A percentile compares a stretch with the other conserved stretches of the same genome.
phyloP scores from a whole-genome alignment of 2,113 vertebrate species.

The Poeciliopsis retropinna region DNA sequence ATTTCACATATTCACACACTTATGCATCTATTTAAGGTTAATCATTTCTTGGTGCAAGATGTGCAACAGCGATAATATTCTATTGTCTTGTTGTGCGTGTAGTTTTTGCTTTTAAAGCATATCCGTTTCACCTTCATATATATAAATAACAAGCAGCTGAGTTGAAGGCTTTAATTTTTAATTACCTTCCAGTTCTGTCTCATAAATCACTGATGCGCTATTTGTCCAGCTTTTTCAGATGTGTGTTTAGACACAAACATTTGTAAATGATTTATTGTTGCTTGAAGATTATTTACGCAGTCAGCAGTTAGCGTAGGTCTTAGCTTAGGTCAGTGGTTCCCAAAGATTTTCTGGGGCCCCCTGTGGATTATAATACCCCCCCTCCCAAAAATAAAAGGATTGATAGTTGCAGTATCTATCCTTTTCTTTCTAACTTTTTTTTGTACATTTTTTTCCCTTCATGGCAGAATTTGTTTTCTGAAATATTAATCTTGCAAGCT shows the following conservation, averaged over 20 bases:
- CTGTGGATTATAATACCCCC: too few relatives aligned
- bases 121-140: slow-evolving; percentile 18
- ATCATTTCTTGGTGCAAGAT: slow-evolving; percentile 20
- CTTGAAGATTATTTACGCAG: not conserved
- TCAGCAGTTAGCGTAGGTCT: not conserved
- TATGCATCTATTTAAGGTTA: slow-evolving; percentile 13
- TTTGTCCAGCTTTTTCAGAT: not conserved
- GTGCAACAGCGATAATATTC: too few relatives aligned
- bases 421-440: too few relatives aligned
- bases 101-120: not conserved
- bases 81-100: slow-evolving; percentile 2
- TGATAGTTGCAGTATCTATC: not conserved
- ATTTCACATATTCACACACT: not conserved
- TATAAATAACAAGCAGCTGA: not conserved
- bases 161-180: slow-evolving; percentile 5
- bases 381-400: too few relatives aligned
- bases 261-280: not conserved
- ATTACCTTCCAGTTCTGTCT: not conserved
- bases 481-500: too few relatives aligned
- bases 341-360: too few relatives aligned
- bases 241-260: not conserved
- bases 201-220: not conserved
- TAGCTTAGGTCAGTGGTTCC: too few relatives aligned
- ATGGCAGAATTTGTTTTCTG: too few relatives aligned
- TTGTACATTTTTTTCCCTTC: too few relatives aligned